These are phyloP conservation scores for Proctacanthus coquilletti DNA, from an alignment of 1,140 invertebrate species.

Conservation along the genomic window DNA sequence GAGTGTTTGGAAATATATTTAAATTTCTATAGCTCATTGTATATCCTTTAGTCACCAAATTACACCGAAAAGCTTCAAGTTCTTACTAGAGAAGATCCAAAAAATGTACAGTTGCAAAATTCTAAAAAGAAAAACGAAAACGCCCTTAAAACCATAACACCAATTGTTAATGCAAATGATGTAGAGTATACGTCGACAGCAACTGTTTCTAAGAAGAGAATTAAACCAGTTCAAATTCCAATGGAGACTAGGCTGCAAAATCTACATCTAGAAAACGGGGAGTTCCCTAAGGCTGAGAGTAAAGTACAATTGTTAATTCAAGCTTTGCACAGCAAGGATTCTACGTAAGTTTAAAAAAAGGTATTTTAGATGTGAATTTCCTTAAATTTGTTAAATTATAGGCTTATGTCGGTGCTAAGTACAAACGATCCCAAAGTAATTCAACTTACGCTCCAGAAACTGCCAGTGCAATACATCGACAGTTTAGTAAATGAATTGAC, in stretches of 20 bases:
- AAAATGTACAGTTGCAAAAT: too few species aligned
- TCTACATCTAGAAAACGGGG: constrained; percentile 33
- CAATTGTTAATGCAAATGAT: constrained; percentile 29
- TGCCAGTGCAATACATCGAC: constrained; percentile 44
- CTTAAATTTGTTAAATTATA: too few species aligned
- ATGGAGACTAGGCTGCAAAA: constrained; percentile 61
- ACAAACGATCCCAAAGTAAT: constrained; percentile 40
- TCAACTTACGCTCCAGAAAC: constrained; percentile 39
- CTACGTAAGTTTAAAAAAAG: constrained; percentile 29
- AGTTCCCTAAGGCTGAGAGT: constrained; percentile 41
- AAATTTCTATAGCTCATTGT: constrained; percentile 2
- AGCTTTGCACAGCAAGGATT: constrained; percentile 62
- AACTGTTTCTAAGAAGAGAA: constrained; percentile 31
- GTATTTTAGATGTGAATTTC: too few species aligned
- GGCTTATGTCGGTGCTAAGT: constrained; percentile 37
- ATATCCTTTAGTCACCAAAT: constrained; percentile 24
- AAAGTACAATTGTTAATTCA: constrained; percentile 58
- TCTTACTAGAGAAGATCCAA: constrained; percentile 35
- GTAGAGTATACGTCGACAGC: constrained; percentile 23
- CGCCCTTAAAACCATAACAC: constrained; percentile 32
- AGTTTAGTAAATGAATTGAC: constrained; percentile 46
- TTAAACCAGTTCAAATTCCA: constrained; percentile 45
- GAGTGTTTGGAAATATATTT: constrained; percentile 16
- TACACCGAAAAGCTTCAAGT: constrained; percentile 38
- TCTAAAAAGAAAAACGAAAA: constrained; percentile 22